These are phyloP conservation scores for Crambe crambe DNA, from an alignment of 37 sponge, comb jelly and placozoan species.

Conservation along the genomic window DNA sequence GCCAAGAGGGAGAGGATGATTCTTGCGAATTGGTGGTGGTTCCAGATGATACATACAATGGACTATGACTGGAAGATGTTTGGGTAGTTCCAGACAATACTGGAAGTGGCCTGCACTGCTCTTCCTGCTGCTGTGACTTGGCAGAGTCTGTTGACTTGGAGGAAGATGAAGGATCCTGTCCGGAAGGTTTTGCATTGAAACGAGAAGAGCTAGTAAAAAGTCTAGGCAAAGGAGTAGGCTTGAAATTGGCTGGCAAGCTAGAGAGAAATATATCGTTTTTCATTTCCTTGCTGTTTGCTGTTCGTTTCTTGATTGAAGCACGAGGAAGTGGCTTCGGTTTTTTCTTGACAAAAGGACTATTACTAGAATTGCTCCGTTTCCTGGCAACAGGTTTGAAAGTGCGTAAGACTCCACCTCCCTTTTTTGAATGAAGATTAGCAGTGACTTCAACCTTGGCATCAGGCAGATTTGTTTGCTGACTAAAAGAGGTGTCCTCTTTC, in stretches of 20 bases:
- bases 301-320: not conserved
- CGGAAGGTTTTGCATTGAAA: not conserved
- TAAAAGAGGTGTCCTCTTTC: not conserved
- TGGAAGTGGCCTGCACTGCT: too few species aligned
- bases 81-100: too few species aligned
- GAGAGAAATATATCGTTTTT: not conserved
- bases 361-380: slow-evolving; percentile 12
- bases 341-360: not conserved
- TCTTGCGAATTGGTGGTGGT: too few species aligned
- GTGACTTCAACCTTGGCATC: not conserved
- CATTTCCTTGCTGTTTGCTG: not conserved
- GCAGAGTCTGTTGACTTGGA: not conserved
- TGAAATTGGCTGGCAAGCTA: slow-evolving; percentile 30
- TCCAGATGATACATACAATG: too few species aligned
- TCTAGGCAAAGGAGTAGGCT: not conserved
- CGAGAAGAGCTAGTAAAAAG: not conserved
- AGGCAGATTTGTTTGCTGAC: not conserved
- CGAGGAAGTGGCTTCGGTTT: slow-evolving; percentile 48
- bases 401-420: not conserved
- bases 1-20: too few species aligned
- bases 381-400: not conserved
- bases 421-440: not conserved
- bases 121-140: too few species aligned
- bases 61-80: too few species aligned
- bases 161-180: not conserved